Percentiles rank a stretch among this genome's conserved stretches.
Evolutionary conservation across 2,888 invertebrate genomes (phyloP).

Genomic region (Apotomis turbidana): DNA sequence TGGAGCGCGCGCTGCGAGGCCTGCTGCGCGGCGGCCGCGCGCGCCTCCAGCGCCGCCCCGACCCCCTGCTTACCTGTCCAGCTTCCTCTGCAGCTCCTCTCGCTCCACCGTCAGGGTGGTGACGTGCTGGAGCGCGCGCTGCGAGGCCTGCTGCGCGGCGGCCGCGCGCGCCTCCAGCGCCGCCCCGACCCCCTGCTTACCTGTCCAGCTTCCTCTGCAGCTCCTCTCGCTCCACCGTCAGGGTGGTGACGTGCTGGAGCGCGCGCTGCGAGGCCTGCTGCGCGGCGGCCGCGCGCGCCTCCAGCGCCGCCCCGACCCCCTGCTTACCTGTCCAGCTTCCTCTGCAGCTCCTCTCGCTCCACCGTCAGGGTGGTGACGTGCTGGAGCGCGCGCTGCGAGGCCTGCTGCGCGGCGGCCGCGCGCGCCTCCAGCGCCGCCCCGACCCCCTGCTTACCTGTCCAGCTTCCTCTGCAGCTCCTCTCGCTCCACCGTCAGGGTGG

Average conservation of each 20-base stretch:
- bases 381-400: constrained; percentile 34
- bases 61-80: constrained; percentile 39
- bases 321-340: too few species aligned
- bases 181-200: constrained; percentile 2
- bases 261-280: constrained; percentile 26
- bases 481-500: constrained; percentile 46
- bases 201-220: constrained; percentile 45
- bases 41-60: too few species aligned
- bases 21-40: background rate
- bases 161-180: too few species aligned
- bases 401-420: constrained; percentile 17
- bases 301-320: too few species aligned
- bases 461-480: constrained; percentile 51
- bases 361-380: constrained; percentile 47
- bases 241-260: constrained; percentile 44
- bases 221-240: constrained; percentile 46
- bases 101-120: constrained; percentile 46
- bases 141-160: constrained; percentile 14
- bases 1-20: background rate
- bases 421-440: constrained; percentile 44
- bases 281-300: too few species aligned
- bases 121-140: constrained; percentile 41
- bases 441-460: constrained; percentile 50
- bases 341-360: constrained; percentile 41
- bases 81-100: constrained; percentile 44